A percentile compares a stretch with the other conserved stretches of the same genome.
phyloP scores from a whole-genome alignment of 2,888 invertebrate species.

The Pheosia tremula region DNA sequence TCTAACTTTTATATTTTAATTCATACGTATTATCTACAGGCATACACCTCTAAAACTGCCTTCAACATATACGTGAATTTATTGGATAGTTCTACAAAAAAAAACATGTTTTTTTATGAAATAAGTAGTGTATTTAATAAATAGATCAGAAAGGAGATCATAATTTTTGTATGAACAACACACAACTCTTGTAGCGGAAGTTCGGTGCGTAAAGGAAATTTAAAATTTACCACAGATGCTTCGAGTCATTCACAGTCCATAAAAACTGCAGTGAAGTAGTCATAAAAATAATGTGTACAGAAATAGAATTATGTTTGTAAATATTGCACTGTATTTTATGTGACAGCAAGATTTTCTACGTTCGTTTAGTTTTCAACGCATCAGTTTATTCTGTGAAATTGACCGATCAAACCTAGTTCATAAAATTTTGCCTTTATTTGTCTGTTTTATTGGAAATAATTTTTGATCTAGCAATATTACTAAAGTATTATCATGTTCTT shows the following conservation, averaged over 20 bases:
- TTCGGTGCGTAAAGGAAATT: conserved; percentile 75
- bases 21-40: too few species aligned
- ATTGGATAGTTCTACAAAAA: too few species aligned
- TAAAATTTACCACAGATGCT: conserved; percentile 79
- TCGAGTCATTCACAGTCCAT: conserved; percentile 73
- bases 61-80: too few species aligned
- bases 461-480: too few species aligned
- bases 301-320: conserved; percentile 56
- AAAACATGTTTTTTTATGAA: too few species aligned
- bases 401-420: neutral
- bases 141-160: conserved; percentile 9
- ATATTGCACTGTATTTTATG: conserved; percentile 17
- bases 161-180: conserved; percentile 73
- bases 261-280: conserved; percentile 72
- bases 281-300: conserved; percentile 62
- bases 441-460: too few species aligned
- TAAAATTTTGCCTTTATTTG: too few species aligned
- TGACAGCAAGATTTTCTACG: neutral
- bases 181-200: conserved; percentile 67
- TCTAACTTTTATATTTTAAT: neutral
- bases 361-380: conserved; percentile 3
- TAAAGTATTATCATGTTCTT: too few species aligned
- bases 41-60: too few species aligned
- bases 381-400: conserved; percentile 7
- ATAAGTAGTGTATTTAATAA: too few species aligned